Percentiles rank a stretch among this genome's conserved stretches.
phyloP scores from a whole-genome alignment of 2,888 invertebrate species.

The Listrodromus nycthemerus region DNA sequence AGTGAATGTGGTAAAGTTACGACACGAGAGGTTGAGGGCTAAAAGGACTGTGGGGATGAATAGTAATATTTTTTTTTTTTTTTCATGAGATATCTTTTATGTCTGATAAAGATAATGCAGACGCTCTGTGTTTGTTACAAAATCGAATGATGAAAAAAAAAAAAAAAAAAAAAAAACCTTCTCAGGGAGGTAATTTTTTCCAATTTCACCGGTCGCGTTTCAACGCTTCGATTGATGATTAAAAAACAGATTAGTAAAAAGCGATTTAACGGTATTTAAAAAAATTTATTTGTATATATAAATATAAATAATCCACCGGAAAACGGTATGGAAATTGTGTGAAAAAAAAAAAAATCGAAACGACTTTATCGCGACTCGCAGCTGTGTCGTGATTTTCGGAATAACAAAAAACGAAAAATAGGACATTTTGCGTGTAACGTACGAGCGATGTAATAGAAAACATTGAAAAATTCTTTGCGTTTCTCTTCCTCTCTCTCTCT shows the following conservation, averaged over 20 bases:
- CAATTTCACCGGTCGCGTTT: not conserved
- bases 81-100: slow-evolving; percentile 1
- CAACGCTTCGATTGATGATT: not conserved
- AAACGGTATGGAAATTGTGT: not conserved
- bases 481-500: too few species aligned
- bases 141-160: not conserved
- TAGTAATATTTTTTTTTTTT: slow-evolving; percentile 6
- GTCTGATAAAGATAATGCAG: not conserved
- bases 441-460: slow-evolving; percentile 3
- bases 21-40: slow-evolving; percentile 14
- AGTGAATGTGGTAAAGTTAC: slow-evolving; percentile 9
- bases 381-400: not conserved
- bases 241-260: not conserved
- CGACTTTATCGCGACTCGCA: not conserved
- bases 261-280: not conserved
- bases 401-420: not conserved
- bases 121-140: not conserved
- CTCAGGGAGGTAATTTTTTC: not conserved
- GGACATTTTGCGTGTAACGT: slow-evolving; percentile 13
- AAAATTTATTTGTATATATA: not conserved
- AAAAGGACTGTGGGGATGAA: not conserved
- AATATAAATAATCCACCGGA: not conserved
- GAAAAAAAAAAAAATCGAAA: not conserved
- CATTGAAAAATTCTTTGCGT: not conserved
- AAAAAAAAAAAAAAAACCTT: not conserved